A percentile compares a stretch with the other conserved stretches of the same genome.
Evolutionary conservation across 2,113 vertebrate species (phyloP).

Genomic region (Sciurus niger): DNA sequence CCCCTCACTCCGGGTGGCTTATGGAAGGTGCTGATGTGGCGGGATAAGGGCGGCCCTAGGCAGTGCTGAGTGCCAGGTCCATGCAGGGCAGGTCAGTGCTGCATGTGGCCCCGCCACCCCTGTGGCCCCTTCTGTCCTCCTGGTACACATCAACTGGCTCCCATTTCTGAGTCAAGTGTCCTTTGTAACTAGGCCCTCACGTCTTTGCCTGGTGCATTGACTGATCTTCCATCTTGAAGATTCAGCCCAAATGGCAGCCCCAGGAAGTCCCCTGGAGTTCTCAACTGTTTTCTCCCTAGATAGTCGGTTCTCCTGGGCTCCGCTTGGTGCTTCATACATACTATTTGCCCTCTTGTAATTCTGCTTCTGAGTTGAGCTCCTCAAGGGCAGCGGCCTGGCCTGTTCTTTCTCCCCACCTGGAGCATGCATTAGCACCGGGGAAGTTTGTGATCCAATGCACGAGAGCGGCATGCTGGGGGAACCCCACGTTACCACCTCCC

Average conservation of each 20-base stretch:
- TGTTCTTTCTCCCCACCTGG: background rate
- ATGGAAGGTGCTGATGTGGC: background rate
- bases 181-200: background rate
- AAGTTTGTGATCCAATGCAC: background rate
- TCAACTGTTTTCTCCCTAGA: background rate
- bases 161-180: background rate
- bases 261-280: background rate
- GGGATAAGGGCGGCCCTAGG: background rate
- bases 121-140: background rate
- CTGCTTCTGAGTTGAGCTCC: background rate
- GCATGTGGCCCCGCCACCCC: background rate
- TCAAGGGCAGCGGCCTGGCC: background rate
- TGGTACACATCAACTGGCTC: background rate
- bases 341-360: background rate
- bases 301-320: background rate
- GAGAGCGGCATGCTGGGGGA: background rate
- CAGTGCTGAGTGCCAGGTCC: background rate
- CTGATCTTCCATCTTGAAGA: background rate
- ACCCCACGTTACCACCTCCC: background rate
- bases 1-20: background rate
- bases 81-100: background rate
- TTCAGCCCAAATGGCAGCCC: too few relatives aligned
- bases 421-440: too few relatives aligned
- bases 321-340: accelerated
- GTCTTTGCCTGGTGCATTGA: background rate